Evolutionary conservation across 2,888 invertebrate species (phyloP).

Genomic region (Rhimphoctona megacephalus): DNA sequence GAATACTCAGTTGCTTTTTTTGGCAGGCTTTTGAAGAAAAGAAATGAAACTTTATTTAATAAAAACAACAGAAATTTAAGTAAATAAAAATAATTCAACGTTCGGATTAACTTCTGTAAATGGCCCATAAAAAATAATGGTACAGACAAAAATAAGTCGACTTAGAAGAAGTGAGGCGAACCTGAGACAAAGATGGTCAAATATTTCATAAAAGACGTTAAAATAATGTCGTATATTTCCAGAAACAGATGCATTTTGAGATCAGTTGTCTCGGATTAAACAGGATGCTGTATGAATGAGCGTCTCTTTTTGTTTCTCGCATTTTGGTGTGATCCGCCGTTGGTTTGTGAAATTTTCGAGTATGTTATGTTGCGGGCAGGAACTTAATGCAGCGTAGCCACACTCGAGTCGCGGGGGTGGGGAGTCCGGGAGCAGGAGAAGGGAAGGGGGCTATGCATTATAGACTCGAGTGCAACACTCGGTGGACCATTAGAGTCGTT

Average conservation of each 20-base stretch:
- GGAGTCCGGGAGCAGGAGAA: background rate
- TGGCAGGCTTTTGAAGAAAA: background rate
- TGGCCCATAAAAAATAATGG: background rate
- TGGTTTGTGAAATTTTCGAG: constrained; percentile 59
- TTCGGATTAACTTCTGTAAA: background rate
- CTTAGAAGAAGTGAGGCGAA: background rate
- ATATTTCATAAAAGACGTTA: background rate
- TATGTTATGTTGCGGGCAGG: constrained; percentile 49
- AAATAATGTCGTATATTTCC: background rate
- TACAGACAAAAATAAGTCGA: too few species aligned
- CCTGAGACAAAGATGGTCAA: background rate
- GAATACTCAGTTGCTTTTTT: too few species aligned
- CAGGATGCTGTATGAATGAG: background rate
- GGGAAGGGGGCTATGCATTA: constrained; percentile 62
- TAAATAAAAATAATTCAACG: background rate
- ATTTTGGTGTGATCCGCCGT: constrained; percentile 21
- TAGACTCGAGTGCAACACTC: constrained; percentile 68
- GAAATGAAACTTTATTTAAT: background rate
- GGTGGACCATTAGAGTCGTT: constrained; percentile 69
- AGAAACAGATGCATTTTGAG: background rate
- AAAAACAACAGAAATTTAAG: too few species aligned
- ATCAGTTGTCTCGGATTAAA: background rate
- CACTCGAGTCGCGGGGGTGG: constrained; percentile 34
- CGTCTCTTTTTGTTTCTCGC: constrained; percentile 16
- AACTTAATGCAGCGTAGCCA: constrained; percentile 56